Evolutionary conservation across 2,113 vertebrate species (phyloP).

Genomic region (Mungos mungo): DNA sequence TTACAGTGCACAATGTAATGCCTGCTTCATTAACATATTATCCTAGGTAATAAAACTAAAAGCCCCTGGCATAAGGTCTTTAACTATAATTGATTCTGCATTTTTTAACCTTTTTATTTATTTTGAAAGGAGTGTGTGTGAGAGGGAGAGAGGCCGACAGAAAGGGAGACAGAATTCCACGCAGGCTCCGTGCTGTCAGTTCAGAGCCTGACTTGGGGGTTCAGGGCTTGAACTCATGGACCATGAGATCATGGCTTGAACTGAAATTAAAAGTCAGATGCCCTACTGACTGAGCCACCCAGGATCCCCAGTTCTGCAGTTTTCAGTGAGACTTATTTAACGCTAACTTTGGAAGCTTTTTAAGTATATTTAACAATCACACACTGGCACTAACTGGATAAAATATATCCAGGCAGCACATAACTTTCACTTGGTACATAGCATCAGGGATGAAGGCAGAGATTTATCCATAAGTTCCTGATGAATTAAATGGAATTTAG

Average conservation of each 20-base stretch:
- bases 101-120: background rate
- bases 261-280: no score
- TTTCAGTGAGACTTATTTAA: constrained; percentile 16
- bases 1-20: background rate
- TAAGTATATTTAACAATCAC: background rate
- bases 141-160: no score
- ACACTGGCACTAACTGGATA: background rate
- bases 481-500: background rate
- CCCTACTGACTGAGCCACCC: no score
- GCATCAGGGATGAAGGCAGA: background rate
- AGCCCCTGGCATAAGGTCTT: background rate
- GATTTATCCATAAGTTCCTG: background rate
- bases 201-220: no score
- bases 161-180: no score
- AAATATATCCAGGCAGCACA: background rate
- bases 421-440: background rate
- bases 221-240: no score
- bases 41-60: background rate
- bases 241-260: no score
- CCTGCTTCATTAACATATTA: background rate
- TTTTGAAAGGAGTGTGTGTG: no score
- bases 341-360: background rate
- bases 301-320: no score
- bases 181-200: no score
- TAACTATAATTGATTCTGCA: background rate